A percentile compares a stretch with the other conserved stretches of the same genome.
Conservation (phyloP, 2,113 vertebrate species). For the Albula glossodonta region DNA sequence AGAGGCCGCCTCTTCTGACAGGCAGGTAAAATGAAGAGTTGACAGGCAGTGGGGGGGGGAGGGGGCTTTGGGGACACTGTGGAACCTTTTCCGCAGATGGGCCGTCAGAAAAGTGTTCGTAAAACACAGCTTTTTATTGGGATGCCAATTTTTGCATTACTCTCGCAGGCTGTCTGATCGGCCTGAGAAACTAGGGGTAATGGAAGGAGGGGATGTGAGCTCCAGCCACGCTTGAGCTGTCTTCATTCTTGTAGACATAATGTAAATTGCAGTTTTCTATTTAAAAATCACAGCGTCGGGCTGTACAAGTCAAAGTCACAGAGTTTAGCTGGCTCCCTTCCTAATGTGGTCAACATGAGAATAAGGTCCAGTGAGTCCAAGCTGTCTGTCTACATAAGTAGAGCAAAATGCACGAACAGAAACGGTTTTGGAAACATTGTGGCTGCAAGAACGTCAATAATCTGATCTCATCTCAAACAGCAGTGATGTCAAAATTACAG, state of each 20-base stretch:
- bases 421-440: not conserved
- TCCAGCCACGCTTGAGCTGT: not conserved
- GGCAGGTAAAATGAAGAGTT: constrained; percentile 13
- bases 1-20: not conserved
- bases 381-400: not conserved
- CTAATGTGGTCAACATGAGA: not conserved
- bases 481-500: too few relatives aligned
- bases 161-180: not conserved
- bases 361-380: not conserved
- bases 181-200: not conserved
- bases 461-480: too few relatives aligned
- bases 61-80: not conserved
- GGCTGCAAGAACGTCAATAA: not conserved
- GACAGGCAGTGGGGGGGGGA: not conserved
- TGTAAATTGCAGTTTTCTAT: not conserved
- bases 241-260: not conserved
- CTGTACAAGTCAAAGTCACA: not conserved
- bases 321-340: not conserved
- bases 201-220: constrained; percentile 1
- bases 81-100: constrained; percentile 3
- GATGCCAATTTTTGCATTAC: not conserved
- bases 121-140: not conserved
- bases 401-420: not conserved
- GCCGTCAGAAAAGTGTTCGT: not conserved
- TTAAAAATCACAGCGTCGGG: not conserved